phyloP scores from a whole-genome alignment of 1,140 invertebrate species.

The Hyphantria cunea region DNA sequence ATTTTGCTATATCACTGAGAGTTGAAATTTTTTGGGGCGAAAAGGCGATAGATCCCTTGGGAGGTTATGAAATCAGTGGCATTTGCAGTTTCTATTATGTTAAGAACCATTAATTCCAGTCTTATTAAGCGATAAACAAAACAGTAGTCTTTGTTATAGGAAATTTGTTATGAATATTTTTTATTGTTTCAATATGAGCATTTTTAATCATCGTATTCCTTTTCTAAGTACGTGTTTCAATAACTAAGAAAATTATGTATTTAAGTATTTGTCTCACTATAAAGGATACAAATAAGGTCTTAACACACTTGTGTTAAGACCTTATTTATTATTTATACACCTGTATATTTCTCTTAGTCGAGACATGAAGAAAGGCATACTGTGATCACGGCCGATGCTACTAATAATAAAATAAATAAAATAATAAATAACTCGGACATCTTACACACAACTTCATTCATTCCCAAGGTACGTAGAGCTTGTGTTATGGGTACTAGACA shows the following conservation, averaged over 20 bases:
- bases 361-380: too few relatives aligned
- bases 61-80: conserved; percentile 83
- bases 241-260: background rate
- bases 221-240: background rate
- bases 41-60: conserved; percentile 75
- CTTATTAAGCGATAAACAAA: conserved; percentile 78
- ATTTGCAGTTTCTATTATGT: conserved; percentile 82
- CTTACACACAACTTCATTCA: too few relatives aligned
- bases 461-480: too few relatives aligned
- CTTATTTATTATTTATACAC: too few relatives aligned
- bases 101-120: conserved; percentile 79
- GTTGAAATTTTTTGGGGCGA: conserved; percentile 70
- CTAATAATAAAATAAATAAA: too few relatives aligned
- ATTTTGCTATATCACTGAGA: conserved; percentile 30
- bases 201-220: background rate
- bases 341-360: too few relatives aligned
- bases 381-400: too few relatives aligned
- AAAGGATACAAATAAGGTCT: too few relatives aligned
- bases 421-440: too few relatives aligned
- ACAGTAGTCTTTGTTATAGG: conserved; percentile 41
- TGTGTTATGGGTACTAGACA: too few relatives aligned
- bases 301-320: too few relatives aligned
- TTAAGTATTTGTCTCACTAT: too few relatives aligned
- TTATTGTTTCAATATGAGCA: background rate
- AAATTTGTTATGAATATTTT: conserved; percentile 19